These are phyloP conservation scores for Arctopsyche grandis DNA, from an alignment of 1,140 invertebrate species.

Conservation along the genomic window DNA sequence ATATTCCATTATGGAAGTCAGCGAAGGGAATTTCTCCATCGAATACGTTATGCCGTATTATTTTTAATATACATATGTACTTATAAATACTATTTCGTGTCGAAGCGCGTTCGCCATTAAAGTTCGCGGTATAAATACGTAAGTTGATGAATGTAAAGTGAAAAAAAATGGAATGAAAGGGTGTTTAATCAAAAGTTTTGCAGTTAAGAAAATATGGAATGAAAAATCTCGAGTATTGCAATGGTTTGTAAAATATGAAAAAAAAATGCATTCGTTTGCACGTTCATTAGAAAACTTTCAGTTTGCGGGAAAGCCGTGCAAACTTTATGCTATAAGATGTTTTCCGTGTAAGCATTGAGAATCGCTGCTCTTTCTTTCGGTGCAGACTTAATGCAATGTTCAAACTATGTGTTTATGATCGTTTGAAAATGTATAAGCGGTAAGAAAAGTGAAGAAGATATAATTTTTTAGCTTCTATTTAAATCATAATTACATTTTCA, in stretches of 20 bases:
- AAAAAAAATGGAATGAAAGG: not conserved
- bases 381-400: too few species aligned
- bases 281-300: slow-evolving; percentile 14
- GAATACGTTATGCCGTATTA: not conserved
- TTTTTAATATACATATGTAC: not conserved
- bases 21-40: not conserved
- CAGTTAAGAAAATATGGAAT: not conserved
- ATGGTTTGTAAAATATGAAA: not conserved
- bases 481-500: too few species aligned
- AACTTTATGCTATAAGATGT: not conserved
- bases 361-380: too few species aligned
- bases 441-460: too few species aligned
- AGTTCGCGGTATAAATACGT: not conserved
- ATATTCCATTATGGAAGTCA: not conserved
- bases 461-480: too few species aligned
- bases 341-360: too few species aligned
- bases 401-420: too few species aligned
- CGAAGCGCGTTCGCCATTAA: not conserved
- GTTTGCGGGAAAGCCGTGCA: not conserved
- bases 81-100: not conserved
- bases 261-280: not conserved
- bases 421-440: too few species aligned
- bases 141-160: slow-evolving; percentile 9
- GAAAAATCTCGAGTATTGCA: not conserved
- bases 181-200: slow-evolving; percentile 5